Conservation (phyloP, 2,888 invertebrate species). For the Heteromurus nitidus region DNA sequence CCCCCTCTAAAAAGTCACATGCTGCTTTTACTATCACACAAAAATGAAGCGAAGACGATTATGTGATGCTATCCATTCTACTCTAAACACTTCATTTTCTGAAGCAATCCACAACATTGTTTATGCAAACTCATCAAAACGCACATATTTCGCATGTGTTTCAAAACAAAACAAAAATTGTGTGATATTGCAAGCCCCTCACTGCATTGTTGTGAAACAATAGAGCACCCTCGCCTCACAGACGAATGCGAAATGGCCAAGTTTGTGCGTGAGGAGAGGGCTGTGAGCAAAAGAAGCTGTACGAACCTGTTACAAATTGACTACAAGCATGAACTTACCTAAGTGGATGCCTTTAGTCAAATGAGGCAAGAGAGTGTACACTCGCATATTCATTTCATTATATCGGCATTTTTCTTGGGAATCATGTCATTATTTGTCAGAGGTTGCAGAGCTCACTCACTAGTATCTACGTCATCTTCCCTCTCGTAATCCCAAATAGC, state of each 20-base stretch:
- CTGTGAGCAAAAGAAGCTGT: too few species aligned
- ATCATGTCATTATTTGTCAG: slow-evolving; percentile 4
- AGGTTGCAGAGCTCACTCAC: too few species aligned
- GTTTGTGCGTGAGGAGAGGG: slow-evolving; percentile 27
- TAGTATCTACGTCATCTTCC: background rate
- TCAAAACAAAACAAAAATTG: background rate
- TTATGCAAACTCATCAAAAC: slow-evolving; percentile 33
- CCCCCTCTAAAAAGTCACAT: too few species aligned
- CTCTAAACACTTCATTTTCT: background rate
- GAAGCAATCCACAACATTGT: too few species aligned
- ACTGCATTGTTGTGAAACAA: background rate
- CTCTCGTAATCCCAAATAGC: too few species aligned
- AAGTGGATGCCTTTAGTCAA: too few species aligned
- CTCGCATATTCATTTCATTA: too few species aligned
- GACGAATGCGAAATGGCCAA: slow-evolving; percentile 1
- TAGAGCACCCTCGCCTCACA: background rate
- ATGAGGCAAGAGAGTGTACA: too few species aligned
- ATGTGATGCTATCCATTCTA: background rate
- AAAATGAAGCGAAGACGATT: background rate
- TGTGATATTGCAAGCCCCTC: background rate
- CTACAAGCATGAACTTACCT: too few species aligned
- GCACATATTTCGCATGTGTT: background rate
- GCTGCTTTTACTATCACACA: too few species aligned
- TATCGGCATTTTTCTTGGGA: slow-evolving; percentile 1
- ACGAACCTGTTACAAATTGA: too few species aligned